Conservation (phyloP, 2,113 vertebrate species). For the Phrynosoma platyrhinos region DNA sequence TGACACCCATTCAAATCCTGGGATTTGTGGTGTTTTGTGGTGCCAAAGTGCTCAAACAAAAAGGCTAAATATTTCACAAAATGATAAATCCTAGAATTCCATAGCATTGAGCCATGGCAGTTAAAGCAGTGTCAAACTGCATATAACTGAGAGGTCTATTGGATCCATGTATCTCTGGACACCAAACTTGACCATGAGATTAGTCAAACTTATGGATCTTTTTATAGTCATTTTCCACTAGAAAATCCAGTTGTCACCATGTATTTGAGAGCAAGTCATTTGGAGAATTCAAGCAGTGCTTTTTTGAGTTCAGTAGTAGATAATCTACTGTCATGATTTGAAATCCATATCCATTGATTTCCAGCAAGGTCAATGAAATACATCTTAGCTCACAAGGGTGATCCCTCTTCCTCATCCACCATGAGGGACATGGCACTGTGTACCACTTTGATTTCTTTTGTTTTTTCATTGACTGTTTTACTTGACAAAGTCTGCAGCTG, state of each 20-base stretch:
- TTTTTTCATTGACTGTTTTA: slow-evolving; percentile 59
- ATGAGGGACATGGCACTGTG: not conserved
- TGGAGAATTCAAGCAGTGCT: not conserved
- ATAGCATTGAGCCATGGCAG: too few species aligned
- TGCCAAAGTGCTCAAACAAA: too few species aligned
- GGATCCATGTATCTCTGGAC: too few species aligned
- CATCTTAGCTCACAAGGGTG: slow-evolving; percentile 59
- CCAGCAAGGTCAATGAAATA: slow-evolving; percentile 37
- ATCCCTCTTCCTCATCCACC: slow-evolving; percentile 7
- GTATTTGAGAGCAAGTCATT: not conserved
- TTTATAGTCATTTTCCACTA: not conserved
- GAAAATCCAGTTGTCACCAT: not conserved
- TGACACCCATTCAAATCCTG: too few species aligned
- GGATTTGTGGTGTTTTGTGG: too few species aligned
- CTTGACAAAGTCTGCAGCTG: slow-evolving; percentile 45
- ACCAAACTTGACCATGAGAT: too few species aligned
- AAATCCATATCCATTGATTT: slow-evolving; percentile 63
- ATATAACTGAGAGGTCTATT: too few species aligned
- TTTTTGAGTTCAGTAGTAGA: slow-evolving; percentile 30
- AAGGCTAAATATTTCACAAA: too few species aligned
- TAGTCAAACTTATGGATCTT: not conserved
- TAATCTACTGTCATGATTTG: slow-evolving; percentile 62
- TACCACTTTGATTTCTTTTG: slow-evolving; percentile 51
- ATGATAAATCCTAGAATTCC: too few species aligned
- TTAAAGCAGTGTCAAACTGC: too few species aligned